Conservation (phyloP, 2,113 vertebrate genomes). For the Corythornis vintsioides region DNA sequence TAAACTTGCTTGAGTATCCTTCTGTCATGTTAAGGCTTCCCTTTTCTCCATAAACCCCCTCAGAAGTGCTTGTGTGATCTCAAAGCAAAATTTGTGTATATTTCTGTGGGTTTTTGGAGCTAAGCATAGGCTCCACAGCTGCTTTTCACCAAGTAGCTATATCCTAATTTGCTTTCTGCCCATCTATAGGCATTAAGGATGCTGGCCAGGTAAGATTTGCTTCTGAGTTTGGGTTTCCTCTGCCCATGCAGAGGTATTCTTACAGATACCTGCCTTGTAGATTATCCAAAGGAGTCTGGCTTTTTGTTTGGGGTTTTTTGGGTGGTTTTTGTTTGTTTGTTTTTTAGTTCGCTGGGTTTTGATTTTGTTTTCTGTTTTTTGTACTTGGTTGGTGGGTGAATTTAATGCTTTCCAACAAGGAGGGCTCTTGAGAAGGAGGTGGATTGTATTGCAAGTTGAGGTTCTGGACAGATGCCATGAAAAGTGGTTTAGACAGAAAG, state of each 20-base stretch:
- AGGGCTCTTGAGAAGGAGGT: background rate
- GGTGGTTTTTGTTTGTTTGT: background rate
- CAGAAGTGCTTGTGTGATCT: background rate
- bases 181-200: background rate
- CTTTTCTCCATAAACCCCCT: background rate
- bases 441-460: background rate
- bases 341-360: background rate
- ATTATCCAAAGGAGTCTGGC: background rate
- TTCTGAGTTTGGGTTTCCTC: background rate
- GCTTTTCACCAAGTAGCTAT: background rate
- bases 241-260: background rate
- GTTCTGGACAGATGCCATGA: background rate
- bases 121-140: background rate
- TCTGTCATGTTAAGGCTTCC: background rate
- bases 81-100: background rate
- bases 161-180: background rate
- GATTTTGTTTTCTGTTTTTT: background rate
- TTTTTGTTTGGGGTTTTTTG: background rate
- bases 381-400: background rate
- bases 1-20: background rate
- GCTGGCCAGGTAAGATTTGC: background rate
- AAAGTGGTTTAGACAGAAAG: conserved; percentile 44
- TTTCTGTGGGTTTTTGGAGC: background rate
- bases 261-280: background rate
- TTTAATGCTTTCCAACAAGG: background rate